Evolutionary conservation across 2,797 vertebrate genomes (phyloP), one percentile per base, ranked within the genome.

Genomic region (Pelobates cultripes): DNA sequence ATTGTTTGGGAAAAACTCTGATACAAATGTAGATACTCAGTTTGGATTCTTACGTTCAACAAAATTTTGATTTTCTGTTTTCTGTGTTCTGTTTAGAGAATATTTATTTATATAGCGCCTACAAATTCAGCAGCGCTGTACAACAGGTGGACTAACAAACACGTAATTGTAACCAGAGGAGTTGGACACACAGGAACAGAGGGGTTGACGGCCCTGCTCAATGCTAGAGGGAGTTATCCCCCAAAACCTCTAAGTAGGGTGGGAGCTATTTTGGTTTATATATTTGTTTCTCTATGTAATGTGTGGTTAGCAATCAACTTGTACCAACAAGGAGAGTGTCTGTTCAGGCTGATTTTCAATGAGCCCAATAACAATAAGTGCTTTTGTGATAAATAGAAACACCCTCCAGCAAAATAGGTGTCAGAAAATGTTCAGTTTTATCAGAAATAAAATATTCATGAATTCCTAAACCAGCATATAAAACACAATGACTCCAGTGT

Each of bases 381-480:
- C 76, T 83, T 41, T 78, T 78, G 43, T 71, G 14, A 51, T 70
- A 63, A 74, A 15, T 17, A 14, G 43, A 10, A 40, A 45, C 28
- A 14, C 71, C 81, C 81, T 82, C 64, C 71, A 55, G 76, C 81
- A 12, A 12, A 41, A 63, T 40, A 43, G 77, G 76, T 78, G 64
- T 53, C 44, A 70, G 55, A 75, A 51, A 47, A 47, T 42, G 47
- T 7, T 71, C 66, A 47, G 9, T 81, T 71, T 81, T 81, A 72
- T 74, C 71, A 44, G 43, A 42, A 5, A 73, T 83, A 28, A 83
- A 83, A 74, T 83, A 83, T 83, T 78, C 70, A 79, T 80, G 70
- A 66, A 41, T 43, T 79, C 60, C 63, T 83, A 72, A 74, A 60
- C 15, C 13, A 45, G 45, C 80, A 68, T 42, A 3, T 64, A 45